Percentiles rank a stretch among this genome's conserved stretches.
phyloP scores from a whole-genome alignment of 1,140 invertebrate species.

The Drosophila micromelanica region DNA sequence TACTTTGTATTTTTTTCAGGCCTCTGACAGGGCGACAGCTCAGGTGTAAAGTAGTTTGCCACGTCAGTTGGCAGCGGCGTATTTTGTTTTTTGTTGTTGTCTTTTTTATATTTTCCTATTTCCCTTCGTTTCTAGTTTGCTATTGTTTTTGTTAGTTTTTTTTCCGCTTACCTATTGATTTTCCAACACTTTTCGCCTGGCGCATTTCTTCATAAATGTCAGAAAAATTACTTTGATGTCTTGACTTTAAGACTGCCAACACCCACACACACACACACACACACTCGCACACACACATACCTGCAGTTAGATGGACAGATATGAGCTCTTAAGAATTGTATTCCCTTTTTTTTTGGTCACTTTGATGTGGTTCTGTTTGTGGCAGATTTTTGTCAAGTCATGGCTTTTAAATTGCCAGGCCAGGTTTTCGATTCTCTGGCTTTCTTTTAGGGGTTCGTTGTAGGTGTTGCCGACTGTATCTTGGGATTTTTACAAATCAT shows the following conservation, averaged over 20 bases:
- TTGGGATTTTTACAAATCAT: conserved; percentile 61
- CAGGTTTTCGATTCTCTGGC: conserved; percentile 4
- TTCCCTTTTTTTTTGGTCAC: conserved; percentile 30
- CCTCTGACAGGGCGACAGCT: conserved; percentile 68
- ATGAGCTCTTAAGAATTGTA: conserved; percentile 41
- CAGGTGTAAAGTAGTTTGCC: conserved; percentile 77
- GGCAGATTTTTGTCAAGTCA: conserved; percentile 57
- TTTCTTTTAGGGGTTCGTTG: conserved; percentile 6
- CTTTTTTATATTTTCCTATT: conserved; percentile 14
- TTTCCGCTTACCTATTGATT: conserved; percentile 58
- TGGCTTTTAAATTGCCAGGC: conserved; percentile 38
- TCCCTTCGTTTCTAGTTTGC: conserved; percentile 10
- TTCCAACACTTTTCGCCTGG: conserved; percentile 50
- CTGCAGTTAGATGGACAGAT: conserved; percentile 8
- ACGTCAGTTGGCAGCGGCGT: conserved; percentile 50
- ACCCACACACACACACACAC: conserved; percentile 25
- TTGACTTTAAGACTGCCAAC: conserved; percentile 61
- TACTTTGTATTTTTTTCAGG: conserved; percentile 32
- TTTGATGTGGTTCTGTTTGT: conserved; percentile 52
- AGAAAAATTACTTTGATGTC: conserved; percentile 70
- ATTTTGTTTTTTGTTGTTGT: conserved; percentile 22
- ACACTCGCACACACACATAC: not conserved
- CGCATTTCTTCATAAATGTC: conserved; percentile 58
- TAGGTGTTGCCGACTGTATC: conserved; percentile 15
- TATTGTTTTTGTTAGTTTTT: conserved; percentile 11